Evolutionary conservation across 2,888 invertebrate species (phyloP).

Genomic region (Drosophila macrospina): DNA sequence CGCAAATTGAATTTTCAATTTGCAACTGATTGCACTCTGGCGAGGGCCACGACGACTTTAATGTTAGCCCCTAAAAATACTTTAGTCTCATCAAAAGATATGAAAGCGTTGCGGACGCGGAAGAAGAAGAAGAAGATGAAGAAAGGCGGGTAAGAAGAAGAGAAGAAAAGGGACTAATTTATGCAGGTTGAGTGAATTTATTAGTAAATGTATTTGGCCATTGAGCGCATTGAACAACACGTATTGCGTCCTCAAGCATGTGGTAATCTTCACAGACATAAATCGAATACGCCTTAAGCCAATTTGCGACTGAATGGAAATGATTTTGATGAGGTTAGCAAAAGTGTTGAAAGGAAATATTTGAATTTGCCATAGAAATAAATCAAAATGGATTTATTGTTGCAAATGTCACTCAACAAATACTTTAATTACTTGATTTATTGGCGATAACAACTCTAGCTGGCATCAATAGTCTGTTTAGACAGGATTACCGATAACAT

Average conservation of each 20-base stretch:
- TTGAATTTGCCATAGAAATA: background rate
- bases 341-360: too few relatives aligned
- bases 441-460: background rate
- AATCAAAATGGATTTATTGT: background rate
- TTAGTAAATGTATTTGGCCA: slow-evolving; percentile 35
- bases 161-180: slow-evolving; percentile 55
- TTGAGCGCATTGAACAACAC: slow-evolving; percentile 22
- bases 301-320: slow-evolving; percentile 12
- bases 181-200: slow-evolving; percentile 60
- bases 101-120: background rate
- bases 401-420: background rate
- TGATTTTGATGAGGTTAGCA: background rate
- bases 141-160: background rate
- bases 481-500: background rate
- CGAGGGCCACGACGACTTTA: slow-evolving; percentile 7
- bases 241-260: slow-evolving; percentile 5
- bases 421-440: background rate
- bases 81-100: background rate
- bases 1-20: slow-evolving; percentile 76
- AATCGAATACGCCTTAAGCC: slow-evolving; percentile 6
- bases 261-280: slow-evolving; percentile 15
- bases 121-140: background rate
- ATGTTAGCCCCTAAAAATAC: slow-evolving; percentile 22
- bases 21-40: slow-evolving; percentile 70
- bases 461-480: too few relatives aligned